Evolutionary conservation across 1,140 invertebrate species (phyloP), one percentile per base, ranked within the genome.

Genomic region (Nymphalis io): DNA sequence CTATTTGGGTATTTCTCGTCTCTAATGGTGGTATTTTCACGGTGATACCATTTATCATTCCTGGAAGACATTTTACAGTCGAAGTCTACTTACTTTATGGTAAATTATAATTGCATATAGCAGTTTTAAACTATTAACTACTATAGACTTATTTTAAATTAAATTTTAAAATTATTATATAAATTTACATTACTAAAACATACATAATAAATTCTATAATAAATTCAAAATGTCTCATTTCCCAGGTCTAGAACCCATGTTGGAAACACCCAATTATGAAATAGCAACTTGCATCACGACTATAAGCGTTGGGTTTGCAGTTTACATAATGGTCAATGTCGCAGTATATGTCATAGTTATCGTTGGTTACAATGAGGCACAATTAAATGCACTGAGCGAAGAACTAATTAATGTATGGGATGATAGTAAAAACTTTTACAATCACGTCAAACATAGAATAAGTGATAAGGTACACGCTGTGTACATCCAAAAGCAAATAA

Each of bases 391-490:
- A 2, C 61, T 81, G 0, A 76, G 74, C 40, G 67, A 74, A 48
- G 84, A 86, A 70, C n/a, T 86, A 5, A 27, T 13, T 3, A 64
- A 74, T n/a, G 10, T 86, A 23, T 86, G 79, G 80, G 48, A 73
- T n/a, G 79, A 70, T 27, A 48, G 60, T 46, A n/a, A 72, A 12
- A 33, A 76, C 39, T 74, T 72, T 27, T 65, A 71, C 33, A 63
- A 73, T 42, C 57, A 18, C 4, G 51, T 33, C 15, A 62, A 57
- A 16, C 33, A 55, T 38, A 62, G 53, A 18, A 51, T 64, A 61
- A 27, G 11, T 13, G 40, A 66, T 55, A 64, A 62, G 57, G 20
- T 23, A 21, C 6, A 59, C 5, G 57, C 15, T n/a, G 42, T 59
- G 33, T 3, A 23, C 48, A 27, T 15, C 21, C 70, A 71, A 53